Evolutionary conservation across 2,888 invertebrate genomes (phyloP).

Genomic region (Nomada fabriciana): DNA sequence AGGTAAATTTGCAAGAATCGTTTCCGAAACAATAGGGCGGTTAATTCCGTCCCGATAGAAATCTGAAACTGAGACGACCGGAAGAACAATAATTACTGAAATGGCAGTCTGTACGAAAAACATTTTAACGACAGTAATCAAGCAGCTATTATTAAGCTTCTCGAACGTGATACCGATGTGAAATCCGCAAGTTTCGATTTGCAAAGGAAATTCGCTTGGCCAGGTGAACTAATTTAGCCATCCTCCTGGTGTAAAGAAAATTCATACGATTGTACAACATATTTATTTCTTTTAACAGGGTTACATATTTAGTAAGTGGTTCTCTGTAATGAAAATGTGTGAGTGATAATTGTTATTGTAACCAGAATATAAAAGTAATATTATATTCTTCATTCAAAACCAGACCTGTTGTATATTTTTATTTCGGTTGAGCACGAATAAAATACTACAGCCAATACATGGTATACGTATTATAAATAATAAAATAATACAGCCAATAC

Average conservation of each 20-base stretch:
- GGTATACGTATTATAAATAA: too few species aligned
- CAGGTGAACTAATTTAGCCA: background rate
- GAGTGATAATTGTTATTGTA: too few species aligned
- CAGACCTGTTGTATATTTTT: too few species aligned
- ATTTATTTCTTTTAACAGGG: too few species aligned
- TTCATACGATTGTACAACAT: too few species aligned
- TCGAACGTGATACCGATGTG: conserved; percentile 13
- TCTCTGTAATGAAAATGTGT: too few species aligned
- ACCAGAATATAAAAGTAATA: too few species aligned
- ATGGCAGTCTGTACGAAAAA: conserved; percentile 18
- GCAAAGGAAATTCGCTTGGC: conserved; percentile 1
- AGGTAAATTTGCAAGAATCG: conserved; percentile 28
- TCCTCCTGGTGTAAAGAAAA: background rate
- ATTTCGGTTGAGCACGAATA: too few species aligned
- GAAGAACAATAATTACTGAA: conserved; percentile 32
- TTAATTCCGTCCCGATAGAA: conserved; percentile 25
- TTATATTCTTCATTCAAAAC: too few species aligned
- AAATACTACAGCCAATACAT: too few species aligned
- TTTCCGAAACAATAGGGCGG: conserved; percentile 32
- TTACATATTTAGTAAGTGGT: too few species aligned
- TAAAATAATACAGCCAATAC: too few species aligned
- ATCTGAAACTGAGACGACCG: conserved; percentile 28
- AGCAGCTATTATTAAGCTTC: conserved; percentile 35
- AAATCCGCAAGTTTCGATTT: conserved; percentile 15
- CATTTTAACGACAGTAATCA: conserved; percentile 36